Conservation (phyloP, 2,797 vertebrate species). For the Delichon dasypus region DNA sequence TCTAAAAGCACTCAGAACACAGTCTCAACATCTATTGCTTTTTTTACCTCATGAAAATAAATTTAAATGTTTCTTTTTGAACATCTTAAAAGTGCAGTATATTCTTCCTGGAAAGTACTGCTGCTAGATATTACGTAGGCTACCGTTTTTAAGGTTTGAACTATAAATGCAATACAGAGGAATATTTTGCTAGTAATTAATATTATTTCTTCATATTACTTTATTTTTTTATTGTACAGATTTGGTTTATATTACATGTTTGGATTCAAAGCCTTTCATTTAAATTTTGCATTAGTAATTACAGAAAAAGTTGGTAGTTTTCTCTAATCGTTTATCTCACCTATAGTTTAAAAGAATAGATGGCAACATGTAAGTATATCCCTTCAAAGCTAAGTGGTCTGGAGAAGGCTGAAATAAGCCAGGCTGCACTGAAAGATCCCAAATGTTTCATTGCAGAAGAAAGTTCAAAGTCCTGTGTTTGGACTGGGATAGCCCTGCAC, state of each 20-base stretch:
- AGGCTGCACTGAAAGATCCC: background rate
- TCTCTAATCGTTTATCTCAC: background rate
- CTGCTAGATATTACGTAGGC: background rate
- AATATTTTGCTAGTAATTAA: background rate
- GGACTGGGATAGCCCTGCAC: background rate
- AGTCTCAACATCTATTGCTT: background rate
- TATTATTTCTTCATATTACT: background rate
- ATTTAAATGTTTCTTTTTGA: background rate
- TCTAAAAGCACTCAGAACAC: background rate
- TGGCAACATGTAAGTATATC: background rate
- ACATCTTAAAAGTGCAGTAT: background rate
- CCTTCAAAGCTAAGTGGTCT: background rate
- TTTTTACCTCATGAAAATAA: background rate
- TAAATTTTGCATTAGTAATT: background rate
- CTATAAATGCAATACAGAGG: background rate
- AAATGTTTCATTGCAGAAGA: background rate
- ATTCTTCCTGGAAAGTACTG: background rate
- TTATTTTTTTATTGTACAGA: background rate
- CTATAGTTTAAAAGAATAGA: background rate
- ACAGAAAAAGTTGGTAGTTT: background rate
- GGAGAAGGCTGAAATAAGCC: background rate
- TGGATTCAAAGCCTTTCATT: background rate
- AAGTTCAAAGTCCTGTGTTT: background rate
- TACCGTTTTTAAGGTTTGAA: background rate
- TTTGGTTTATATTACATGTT: background rate